Conservation (phyloP, 2,797 vertebrate species). For the Pelobates cultripes region DNA sequence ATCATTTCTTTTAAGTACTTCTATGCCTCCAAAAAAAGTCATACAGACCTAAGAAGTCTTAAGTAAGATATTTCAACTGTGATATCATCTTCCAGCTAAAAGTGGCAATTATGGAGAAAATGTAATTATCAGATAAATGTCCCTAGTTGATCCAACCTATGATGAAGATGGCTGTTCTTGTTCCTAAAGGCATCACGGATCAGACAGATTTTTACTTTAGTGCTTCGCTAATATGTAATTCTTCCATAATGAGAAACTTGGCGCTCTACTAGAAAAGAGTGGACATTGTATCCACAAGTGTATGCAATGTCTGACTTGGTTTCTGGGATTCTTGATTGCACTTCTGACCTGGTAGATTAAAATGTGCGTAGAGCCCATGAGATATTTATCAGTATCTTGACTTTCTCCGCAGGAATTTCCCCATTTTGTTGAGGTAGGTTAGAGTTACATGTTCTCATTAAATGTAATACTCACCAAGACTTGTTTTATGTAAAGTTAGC, state of each 20-base stretch:
- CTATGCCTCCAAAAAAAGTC: conserved; percentile 54
- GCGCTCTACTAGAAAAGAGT: neutral
- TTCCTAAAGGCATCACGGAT: conserved; percentile 6
- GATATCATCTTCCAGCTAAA: conserved; percentile 67
- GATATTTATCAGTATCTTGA: no score
- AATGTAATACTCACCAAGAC: no score
- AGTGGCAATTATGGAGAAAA: conserved; percentile 66
- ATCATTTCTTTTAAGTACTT: conserved; percentile 38
- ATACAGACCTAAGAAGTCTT: conserved; percentile 60
- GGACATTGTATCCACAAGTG: neutral
- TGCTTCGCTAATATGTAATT: neutral
- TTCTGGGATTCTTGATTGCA: no score
- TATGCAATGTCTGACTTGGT: neutral
- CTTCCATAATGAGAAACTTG: neutral
- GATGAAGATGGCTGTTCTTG: conserved; percentile 57
- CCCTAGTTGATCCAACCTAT: conserved; percentile 57
- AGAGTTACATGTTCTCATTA: no score
- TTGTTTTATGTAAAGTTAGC: no score
- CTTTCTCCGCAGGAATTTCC: no score
- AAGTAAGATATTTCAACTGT: conserved; percentile 68
- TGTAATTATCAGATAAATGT: conserved; percentile 67
- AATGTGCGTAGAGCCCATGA: no score
- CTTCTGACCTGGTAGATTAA: no score
- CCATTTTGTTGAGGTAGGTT: no score
- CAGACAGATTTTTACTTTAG: conserved; percentile 20